Percentiles rank a stretch among this genome's conserved stretches.
Conservation (phyloP, 1,140 invertebrate species). For the Pogonomyrmex californicus region DNA sequence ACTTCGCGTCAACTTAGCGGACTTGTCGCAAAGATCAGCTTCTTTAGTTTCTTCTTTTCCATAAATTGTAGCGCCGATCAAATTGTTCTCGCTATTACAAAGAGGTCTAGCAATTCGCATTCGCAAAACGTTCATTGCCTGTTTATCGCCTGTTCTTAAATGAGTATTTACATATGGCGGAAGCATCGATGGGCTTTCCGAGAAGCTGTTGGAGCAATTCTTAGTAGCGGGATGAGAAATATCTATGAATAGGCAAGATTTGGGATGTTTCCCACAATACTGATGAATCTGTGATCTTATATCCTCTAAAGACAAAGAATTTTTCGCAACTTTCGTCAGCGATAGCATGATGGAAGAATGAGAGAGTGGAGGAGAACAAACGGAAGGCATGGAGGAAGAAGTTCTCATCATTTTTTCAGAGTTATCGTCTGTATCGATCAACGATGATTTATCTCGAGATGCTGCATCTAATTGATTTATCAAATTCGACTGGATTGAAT, state of each 20-base stretch:
- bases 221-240: conserved; percentile 27
- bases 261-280: background rate
- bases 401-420: background rate
- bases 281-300: background rate
- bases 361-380: background rate
- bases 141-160: background rate
- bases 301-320: background rate
- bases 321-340: conserved; percentile 17
- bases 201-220: conserved; percentile 14
- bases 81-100: conserved; percentile 33
- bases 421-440: background rate
- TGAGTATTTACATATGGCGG: background rate
- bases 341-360: conserved; percentile 39
- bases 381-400: conserved; percentile 15
- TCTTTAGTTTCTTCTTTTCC: background rate
- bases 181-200: background rate
- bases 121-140: conserved; percentile 22
- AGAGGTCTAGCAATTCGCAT: conserved; percentile 36
- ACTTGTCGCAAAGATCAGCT: background rate
- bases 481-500: background rate
- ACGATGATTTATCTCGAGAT: background rate
- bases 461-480: background rate
- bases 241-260: conserved; percentile 32
- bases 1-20: conserved; percentile 20
- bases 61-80: conserved; percentile 16